Evolutionary conservation across 2,113 vertebrate species (phyloP), one percentile per base, ranked within the genome.

Genomic region (Brienomyrus longianalis): DNA sequence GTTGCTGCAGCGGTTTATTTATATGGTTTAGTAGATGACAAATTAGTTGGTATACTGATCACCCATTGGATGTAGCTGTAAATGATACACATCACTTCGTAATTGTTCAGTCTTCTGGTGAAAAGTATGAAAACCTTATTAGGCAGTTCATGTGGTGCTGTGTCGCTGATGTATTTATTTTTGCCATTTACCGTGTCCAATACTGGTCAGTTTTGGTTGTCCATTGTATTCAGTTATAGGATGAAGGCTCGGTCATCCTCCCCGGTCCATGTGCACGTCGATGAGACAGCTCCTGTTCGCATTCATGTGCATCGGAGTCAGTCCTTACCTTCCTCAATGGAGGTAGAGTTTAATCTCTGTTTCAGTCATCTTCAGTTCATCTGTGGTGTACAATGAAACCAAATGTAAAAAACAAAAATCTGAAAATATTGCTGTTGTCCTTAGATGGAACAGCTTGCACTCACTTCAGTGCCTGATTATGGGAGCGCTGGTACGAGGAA

Each of bases 181-280:
- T n/a, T 9, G 2, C 56, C 10, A 66, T 66, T 66, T 66, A 3
- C 62, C 62, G 62, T 70, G 62, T 70, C n/a, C 7, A 11, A 4
- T 70, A 27, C 9, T 27, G 27, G n/a, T 31, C n/a, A 1, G 62
- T 70, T 70, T 83, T 45, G 31, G 35, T 45, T 39, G 5, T 43
- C 77, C 43, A 45, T 45, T 19, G 31, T 43, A 39, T 83, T 39
- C 19, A 15, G 77, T 83, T 52, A 45, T 54, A 91, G 90, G 9
- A 91, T 91, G 88, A 91, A 91, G 87, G 77, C 87, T 54, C 86
- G 89, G 56, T 56, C 91, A 35, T 90, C 80, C 39, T 90, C 89
- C 21, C 87, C 91, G 35, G 85, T 90, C 50, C 87, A 86, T 47
- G 87, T 88, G 8, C 86, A 88, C 48, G 19, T 51, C 15, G 47